phyloP scores from a whole-genome alignment of 2,888 invertebrate genomes.

The Axea sp. region DNA sequence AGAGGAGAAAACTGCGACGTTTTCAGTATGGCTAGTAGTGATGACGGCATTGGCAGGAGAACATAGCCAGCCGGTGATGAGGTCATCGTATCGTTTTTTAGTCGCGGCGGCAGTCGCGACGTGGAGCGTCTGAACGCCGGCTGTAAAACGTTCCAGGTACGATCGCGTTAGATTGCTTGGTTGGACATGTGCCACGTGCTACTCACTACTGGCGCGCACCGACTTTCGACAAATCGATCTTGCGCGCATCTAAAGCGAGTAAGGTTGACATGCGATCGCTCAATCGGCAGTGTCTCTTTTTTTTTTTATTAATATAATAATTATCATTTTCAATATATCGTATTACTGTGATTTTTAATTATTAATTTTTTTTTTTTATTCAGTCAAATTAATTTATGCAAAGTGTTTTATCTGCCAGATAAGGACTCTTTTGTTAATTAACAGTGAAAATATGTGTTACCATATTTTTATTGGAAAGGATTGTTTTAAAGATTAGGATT shows the following conservation, averaged over 20 bases:
- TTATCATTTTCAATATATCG: too few species aligned
- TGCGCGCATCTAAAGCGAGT: conserved; percentile 10
- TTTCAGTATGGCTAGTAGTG: conserved; percentile 75
- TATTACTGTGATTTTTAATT: too few species aligned
- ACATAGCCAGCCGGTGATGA: conserved; percentile 74
- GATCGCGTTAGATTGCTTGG: conserved; percentile 46
- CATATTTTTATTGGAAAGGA: too few species aligned
- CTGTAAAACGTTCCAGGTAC: conserved; percentile 64
- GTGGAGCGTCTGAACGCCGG: conserved; percentile 75
- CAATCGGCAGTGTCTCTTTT: too few species aligned
- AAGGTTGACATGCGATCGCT: conserved; percentile 18
- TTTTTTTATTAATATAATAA: too few species aligned
- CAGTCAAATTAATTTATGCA: too few species aligned
- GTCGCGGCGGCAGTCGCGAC: conserved; percentile 75
- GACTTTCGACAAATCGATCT: conserved; percentile 18
- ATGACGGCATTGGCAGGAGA: conserved; percentile 71
- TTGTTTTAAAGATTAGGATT: too few species aligned
- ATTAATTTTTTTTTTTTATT: too few species aligned
- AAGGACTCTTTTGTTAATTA: too few species aligned
- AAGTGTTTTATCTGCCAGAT: too few species aligned
- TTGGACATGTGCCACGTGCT: conserved; percentile 59
- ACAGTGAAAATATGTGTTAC: too few species aligned
- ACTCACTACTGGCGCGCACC: conserved; percentile 19
- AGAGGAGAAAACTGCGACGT: conserved; percentile 68
- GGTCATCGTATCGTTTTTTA: conserved; percentile 77